Conservation (phyloP, 2,797 vertebrate genomes). For the Melanotaenia pygmaea region DNA sequence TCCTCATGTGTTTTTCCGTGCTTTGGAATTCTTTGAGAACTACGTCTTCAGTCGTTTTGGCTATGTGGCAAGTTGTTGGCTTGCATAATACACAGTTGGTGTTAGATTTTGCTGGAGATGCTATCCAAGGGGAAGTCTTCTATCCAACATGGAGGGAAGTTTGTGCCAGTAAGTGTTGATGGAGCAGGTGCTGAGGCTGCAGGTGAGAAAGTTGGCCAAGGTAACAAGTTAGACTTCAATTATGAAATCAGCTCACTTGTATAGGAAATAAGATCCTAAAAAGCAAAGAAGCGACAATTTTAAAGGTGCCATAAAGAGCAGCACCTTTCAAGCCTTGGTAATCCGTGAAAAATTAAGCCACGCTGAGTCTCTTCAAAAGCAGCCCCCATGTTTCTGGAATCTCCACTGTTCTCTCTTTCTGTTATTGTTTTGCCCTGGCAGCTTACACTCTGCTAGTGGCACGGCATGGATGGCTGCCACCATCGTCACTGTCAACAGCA, state of each 20-base stretch:
- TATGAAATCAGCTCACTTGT: constrained; percentile 33
- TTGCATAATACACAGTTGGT: constrained; percentile 13
- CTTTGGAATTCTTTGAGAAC: constrained; percentile 5
- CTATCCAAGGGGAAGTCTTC: constrained; percentile 21
- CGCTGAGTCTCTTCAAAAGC: constrained; percentile 24
- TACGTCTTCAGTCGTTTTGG: constrained; percentile 17
- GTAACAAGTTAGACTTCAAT: constrained; percentile 34
- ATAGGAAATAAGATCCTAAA: constrained; percentile 10
- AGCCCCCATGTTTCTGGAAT: constrained; percentile 35
- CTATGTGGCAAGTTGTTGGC: constrained; percentile 9
- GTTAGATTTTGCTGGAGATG: constrained; percentile 17
- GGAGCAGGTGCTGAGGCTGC: constrained; percentile 57
- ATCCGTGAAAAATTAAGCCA: constrained; percentile 32
- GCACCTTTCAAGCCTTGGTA: constrained; percentile 28
- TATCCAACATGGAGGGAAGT: constrained; percentile 26
- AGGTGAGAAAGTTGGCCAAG: constrained; percentile 48
- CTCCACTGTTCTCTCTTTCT: constrained; percentile 21
- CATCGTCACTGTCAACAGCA: constrained; percentile 69
- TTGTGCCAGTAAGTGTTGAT: constrained; percentile 38
- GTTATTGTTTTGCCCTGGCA: constrained; percentile 50
- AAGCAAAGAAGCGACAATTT: not conserved
- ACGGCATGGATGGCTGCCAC: constrained; percentile 69
- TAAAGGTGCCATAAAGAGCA: constrained; percentile 8
- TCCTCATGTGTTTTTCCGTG: constrained; percentile 4
- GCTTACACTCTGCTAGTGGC: constrained; percentile 68